A percentile compares a stretch with the other conserved stretches of the same genome.
Evolutionary conservation across 2,888 invertebrate species (phyloP).

Genomic region (Drosophila tripunctata): DNA sequence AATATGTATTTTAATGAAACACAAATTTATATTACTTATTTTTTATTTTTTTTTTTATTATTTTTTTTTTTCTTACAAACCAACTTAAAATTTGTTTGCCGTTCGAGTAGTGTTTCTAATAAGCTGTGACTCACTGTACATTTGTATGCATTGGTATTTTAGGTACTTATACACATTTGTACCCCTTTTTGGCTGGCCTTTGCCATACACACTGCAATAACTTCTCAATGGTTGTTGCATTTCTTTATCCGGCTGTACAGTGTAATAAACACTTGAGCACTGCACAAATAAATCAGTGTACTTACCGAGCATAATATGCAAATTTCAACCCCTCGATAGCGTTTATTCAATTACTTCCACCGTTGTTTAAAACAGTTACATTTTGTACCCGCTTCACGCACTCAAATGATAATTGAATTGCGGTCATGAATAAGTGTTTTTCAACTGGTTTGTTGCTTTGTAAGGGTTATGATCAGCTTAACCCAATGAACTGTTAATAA

Average conservation of each 20-base stretch:
- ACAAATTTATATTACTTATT: too few species aligned
- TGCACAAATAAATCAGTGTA: conserved; percentile 2
- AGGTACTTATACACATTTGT: not conserved
- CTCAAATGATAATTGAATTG: conserved; percentile 1
- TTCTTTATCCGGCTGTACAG: conserved; percentile 4
- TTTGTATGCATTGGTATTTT: not conserved
- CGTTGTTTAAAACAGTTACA: too few species aligned
- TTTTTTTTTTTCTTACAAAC: too few species aligned
- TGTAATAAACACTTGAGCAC: conserved; percentile 11
- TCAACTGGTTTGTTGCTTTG: conserved; percentile 4
- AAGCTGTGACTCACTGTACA: not conserved
- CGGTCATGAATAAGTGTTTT: not conserved
- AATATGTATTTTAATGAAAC: too few species aligned
- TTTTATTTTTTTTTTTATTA: too few species aligned
- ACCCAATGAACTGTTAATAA: not conserved
- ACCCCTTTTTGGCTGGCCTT: not conserved
- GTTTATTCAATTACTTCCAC: conserved; percentile 8
- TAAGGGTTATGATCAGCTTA: not conserved
- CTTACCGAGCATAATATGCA: not conserved
- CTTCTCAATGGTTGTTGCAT: too few species aligned
- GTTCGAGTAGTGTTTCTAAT: not conserved
- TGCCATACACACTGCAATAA: too few species aligned
- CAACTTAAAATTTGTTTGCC: too few species aligned
- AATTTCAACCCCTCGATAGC: conserved; percentile 9
- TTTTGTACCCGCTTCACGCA: not conserved